A percentile compares a stretch with the other conserved stretches of the same genome.
phyloP scores from a whole-genome alignment of 2,888 invertebrate genomes.

The Trissolcus brochymenae region DNA sequence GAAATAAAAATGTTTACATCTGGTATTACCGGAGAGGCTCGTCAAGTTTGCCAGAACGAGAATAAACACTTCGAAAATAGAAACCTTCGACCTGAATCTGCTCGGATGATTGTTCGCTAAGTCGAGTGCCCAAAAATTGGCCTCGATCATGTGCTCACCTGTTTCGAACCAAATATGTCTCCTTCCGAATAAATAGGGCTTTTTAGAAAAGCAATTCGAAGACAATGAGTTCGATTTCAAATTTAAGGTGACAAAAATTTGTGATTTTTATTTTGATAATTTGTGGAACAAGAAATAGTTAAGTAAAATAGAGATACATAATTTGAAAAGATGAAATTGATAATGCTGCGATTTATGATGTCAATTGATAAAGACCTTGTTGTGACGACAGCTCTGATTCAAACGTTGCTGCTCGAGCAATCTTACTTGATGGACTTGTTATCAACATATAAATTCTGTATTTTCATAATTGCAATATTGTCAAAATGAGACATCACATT shows the following conservation, averaged over 20 bases:
- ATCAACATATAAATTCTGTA: slow-evolving; percentile 12
- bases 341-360: too few relatives aligned
- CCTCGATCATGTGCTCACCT: slow-evolving; percentile 48
- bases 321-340: too few relatives aligned
- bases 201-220: neutral
- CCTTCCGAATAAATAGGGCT: slow-evolving; percentile 6
- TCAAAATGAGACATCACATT: slow-evolving; percentile 39
- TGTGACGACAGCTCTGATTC: neutral
- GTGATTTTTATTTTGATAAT: too few relatives aligned
- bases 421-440: slow-evolving; percentile 39
- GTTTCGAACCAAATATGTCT: slow-evolving; percentile 42
- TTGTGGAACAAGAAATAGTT: too few relatives aligned
- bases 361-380: too few relatives aligned
- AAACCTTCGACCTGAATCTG: slow-evolving; percentile 63
- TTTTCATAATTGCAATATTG: slow-evolving; percentile 50
- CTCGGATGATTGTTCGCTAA: slow-evolving; percentile 54
- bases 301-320: too few relatives aligned
- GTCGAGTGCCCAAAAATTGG: slow-evolving; percentile 56
- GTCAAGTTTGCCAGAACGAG: slow-evolving; percentile 63
- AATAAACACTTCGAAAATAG: slow-evolving; percentile 66
- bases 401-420: slow-evolving; percentile 42
- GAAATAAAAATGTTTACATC: slow-evolving; percentile 47
- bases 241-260: slow-evolving; percentile 5
- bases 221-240: slow-evolving; percentile 31
- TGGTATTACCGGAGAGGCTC: slow-evolving; percentile 57